phyloP scores from a whole-genome alignment of 2,113 vertebrate species.

The Prunella himalayana region DNA sequence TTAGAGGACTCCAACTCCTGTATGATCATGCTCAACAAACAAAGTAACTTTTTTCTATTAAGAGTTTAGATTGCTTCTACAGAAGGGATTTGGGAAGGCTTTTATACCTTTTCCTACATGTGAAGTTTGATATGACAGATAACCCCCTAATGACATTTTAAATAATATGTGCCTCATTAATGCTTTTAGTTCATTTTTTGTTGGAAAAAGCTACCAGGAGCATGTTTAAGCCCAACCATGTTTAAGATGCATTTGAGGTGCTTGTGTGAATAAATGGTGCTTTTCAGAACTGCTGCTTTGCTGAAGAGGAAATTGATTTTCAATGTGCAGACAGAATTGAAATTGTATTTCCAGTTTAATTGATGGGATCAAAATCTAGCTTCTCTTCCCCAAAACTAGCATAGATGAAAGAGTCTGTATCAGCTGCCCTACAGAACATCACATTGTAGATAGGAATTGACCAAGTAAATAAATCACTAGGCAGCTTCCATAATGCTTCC shows the following conservation, averaged over 20 bases:
- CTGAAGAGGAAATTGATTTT: background rate
- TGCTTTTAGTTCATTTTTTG: background rate
- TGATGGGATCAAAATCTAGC: background rate
- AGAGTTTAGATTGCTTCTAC: background rate
- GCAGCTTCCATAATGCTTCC: background rate
- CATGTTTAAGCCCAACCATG: background rate
- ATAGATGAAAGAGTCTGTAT: background rate
- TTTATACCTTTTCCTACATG: background rate
- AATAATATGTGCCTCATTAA: background rate
- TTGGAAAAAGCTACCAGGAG: background rate
- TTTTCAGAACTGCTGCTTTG: background rate
- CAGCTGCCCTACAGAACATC: background rate
- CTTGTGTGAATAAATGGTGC: background rate
- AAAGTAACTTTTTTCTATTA: background rate
- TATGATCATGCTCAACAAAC: background rate
- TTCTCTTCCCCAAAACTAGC: background rate
- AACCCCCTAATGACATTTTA: background rate
- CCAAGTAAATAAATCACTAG: background rate
- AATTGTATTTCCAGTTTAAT: background rate
- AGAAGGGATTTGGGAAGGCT: background rate
- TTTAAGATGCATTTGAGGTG: background rate
- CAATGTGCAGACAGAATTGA: background rate
- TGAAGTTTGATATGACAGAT: background rate
- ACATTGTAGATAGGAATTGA: background rate
- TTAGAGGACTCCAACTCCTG: background rate